Evolutionary conservation across 1,140 invertebrate genomes (phyloP), one percentile per base, ranked within the genome.

Genomic region (Caenorhabditis latens): DNA sequence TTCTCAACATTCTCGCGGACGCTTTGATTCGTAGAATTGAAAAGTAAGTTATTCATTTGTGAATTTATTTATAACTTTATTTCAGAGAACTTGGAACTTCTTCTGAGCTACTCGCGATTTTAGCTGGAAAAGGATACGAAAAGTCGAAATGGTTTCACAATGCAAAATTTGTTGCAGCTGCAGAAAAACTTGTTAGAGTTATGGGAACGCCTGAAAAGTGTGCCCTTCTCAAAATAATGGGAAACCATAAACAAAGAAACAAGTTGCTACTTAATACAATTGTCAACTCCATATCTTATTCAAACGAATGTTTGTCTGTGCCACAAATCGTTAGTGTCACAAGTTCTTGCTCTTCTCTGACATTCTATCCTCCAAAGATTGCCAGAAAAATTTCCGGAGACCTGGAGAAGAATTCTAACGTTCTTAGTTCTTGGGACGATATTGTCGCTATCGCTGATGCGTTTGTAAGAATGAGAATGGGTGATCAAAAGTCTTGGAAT

Each of bases 131-230:
- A 46, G 71, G 71, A 53, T 48, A 53, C 40, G 21, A 53, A 9
- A 79, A 53, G 11, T 79, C 71, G 21, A 79, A 79, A 50, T 79
- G 71, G 71, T 79, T 79, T 50, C 46, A 50, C 46, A 79, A 50
- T 14, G 46, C 21, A 79, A 24, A n/a, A 13, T 79, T 79, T 24
- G 13, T 79, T n/a, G 53, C 9, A n/a, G 42, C 32, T 1, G 71
- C 46, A 5, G 71, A 79, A 32, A 42, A 24, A 11, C 71, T 79
- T n/a, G 71, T 79, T 21, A 4, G 46, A 4, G 43, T 79, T 9
- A 79, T 79, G 46, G 43, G 19, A 8, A 11, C 24, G 16, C 13
- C 71, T 50, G 71, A 79, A 13, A 79, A 79, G 46, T 79, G 71
- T 32, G 71, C 71, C 53, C n/a, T 79, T 21, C 21, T 79, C 7